Base-by-base conservation (phyloP, 2,888 invertebrate genomes). In the Apodemia duryi region DNA sequence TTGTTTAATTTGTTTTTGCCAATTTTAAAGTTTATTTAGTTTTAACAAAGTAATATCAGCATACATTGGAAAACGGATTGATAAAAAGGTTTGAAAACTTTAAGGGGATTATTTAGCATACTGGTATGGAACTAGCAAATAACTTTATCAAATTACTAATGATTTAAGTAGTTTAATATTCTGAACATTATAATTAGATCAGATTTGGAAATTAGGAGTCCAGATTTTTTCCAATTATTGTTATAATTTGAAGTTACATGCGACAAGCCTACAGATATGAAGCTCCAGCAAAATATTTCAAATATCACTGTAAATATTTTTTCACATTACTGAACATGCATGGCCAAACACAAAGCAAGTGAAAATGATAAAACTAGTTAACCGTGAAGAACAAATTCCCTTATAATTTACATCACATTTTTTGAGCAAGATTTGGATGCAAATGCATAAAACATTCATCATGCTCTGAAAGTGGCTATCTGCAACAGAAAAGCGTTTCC, bases 341-440 rank as follows among this genome's bases (percentile, higher is more conserved):
- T 76, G 79, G 84, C 85, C 80, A 82, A 80, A 78, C 80, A 81
- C 76, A 80, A 86, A 86, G 86, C 86, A 69, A 74, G 79, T 82
- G 80, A 75, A 21, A 41, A 54, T 63, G 51, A 51, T 52, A 41
- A 54, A 63, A 52, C 54, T 32, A 57, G 57, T 57, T 32, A 57
- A 57, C 32, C 28, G 57, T 57, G 57, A 57, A 57, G 57, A 32
- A 57, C 32, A 57, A 57, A 57, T 57, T 54, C 57, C 49, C 49
- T 49, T 32, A 57, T 57, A 32, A 54, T 13, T 57, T 29, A 32
- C 11, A 57, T 57, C 57, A 57, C 57, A 57, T 54, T 32, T 7
- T 57, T 32, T 57, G 57, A 61, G 46, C 61, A 65, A 61, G 54
- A 61, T 51, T 29, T 65, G 61, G 61, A 13, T 38, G 13, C 38